Base-by-base conservation (phyloP, 2,113 vertebrate genomes). In the Spizaetus ornatus region DNA sequence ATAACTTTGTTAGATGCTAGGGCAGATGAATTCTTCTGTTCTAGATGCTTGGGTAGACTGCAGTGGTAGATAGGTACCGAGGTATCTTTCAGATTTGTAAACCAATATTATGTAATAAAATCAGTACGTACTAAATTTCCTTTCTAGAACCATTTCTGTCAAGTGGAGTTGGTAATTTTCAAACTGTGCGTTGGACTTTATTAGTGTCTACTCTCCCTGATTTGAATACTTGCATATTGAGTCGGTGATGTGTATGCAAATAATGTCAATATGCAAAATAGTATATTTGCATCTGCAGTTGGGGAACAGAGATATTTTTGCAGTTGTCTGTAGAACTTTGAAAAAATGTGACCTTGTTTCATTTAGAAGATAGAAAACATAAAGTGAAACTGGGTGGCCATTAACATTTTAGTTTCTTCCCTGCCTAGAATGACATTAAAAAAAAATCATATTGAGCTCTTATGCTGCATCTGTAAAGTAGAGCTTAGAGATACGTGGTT, bases 1-100 rank as follows among this genome's bases (percentile, higher is more conserved):
- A 12, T 42, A 59, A 36, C 18, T 72, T 73, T 8, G 7, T 76
- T 52, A 38, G 52, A 7, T 3, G 5, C 14, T 38, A 7, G 20
- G 16, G 11, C 71, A 77, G 48, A 18, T 45, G 26, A 66, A 53
- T 86, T 83, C 25, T 23, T 50, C 38, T 22, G 26, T 40, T 56
- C 6, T 27, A 16, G 31, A 15, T 56, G 27, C 65, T 61, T 62
- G 52, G 45, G 32, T 9, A 16, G 36, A 7, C 31, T 72, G 77
- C 58, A 32, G 1, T 56, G 63, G 17, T 27, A 21, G 26, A 16
- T 15, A 3, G 0, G 2, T 29, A 69, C n/a, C 1, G 2, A 43
- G 26, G 20, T n/a, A 5, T 23, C 48, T 77, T 56, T 63, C 16
- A 48, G 23, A 25, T 58, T n/a, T 90, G 34, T 27, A 70, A 67